Evolutionary conservation across 2,797 vertebrate species (phyloP).

Genomic region (Picus viridis): DNA sequence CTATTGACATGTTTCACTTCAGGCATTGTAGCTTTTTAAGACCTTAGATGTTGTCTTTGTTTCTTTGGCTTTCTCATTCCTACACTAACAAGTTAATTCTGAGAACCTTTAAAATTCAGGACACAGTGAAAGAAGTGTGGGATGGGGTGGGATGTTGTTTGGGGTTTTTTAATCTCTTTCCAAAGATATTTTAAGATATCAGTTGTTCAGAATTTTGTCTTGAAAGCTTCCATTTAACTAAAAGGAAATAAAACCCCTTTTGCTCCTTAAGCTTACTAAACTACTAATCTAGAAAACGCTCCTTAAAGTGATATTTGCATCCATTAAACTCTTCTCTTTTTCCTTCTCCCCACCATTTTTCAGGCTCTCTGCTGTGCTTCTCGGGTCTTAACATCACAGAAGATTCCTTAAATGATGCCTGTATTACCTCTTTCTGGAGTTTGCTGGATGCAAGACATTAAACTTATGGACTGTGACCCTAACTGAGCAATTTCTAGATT

Average conservation of each 20-base stretch:
- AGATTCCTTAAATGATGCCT: constrained; percentile 84
- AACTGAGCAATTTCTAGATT: background rate
- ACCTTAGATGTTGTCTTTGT: background rate
- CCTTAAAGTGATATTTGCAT: background rate
- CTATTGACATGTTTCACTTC: background rate
- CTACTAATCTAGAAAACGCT: background rate
- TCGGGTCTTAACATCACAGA: constrained; percentile 84
- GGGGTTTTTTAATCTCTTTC: background rate
- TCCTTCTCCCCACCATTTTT: background rate
- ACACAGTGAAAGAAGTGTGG: background rate
- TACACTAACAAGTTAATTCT: background rate
- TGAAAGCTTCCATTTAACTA: background rate
- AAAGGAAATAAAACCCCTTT: background rate
- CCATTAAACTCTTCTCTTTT: background rate
- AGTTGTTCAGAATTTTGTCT: background rate
- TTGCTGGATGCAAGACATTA: background rate
- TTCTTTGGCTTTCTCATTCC: background rate
- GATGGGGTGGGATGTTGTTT: background rate
- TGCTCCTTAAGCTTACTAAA: background rate
- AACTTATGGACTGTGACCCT: background rate
- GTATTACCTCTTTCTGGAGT: background rate
- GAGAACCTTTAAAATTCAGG: background rate
- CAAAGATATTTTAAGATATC: background rate
- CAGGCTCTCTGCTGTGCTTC: constrained; percentile 85
- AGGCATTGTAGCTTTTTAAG: background rate